A percentile compares a stretch with the other conserved stretches of the same genome.
Evolutionary conservation across 2,888 invertebrate species (phyloP).

Genomic region (Synergus gifuensis): DNA sequence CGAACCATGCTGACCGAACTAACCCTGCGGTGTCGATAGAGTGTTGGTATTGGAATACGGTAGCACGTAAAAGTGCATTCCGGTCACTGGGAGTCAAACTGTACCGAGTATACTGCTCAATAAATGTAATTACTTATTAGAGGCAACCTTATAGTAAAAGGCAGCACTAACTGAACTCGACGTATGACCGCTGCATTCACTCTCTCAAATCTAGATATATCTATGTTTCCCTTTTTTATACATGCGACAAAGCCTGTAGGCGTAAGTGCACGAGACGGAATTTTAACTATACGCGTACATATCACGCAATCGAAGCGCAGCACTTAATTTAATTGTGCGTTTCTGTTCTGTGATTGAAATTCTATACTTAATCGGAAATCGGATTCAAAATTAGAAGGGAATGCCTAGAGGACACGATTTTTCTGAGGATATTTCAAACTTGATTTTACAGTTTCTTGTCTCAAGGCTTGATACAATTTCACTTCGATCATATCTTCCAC

Average conservation of each 20-base stretch:
- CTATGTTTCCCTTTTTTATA: constrained; percentile 17
- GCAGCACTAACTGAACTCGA: constrained; percentile 22
- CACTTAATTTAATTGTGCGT: constrained; percentile 40
- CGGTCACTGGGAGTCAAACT: constrained; percentile 44
- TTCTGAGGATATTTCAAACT: background rate
- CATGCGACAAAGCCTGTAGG: constrained; percentile 39
- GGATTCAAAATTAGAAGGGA: constrained; percentile 25
- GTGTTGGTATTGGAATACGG: background rate
- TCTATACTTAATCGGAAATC: constrained; percentile 24
- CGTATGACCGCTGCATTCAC: constrained; percentile 44
- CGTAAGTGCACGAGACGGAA: constrained; percentile 34
- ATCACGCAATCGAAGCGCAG: constrained; percentile 33
- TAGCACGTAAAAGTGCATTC: constrained; percentile 56
- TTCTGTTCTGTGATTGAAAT: constrained; percentile 26
- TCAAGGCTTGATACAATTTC: background rate
- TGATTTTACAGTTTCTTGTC: background rate
- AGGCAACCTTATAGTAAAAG: constrained; percentile 44
- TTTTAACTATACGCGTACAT: constrained; percentile 24
- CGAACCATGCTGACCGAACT: background rate
- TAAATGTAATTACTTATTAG: constrained; percentile 63
- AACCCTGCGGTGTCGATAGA: constrained; percentile 3
- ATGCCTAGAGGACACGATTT: background rate
- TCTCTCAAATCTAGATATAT: constrained; percentile 32
- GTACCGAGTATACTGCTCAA: constrained; percentile 53
- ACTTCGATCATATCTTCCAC: no score